A percentile compares a stretch with the other conserved stretches of the same genome.
These are phyloP conservation scores for Azorinus chamasolen DNA, from an alignment of 2,888 invertebrate species.

Conservation along the genomic window DNA sequence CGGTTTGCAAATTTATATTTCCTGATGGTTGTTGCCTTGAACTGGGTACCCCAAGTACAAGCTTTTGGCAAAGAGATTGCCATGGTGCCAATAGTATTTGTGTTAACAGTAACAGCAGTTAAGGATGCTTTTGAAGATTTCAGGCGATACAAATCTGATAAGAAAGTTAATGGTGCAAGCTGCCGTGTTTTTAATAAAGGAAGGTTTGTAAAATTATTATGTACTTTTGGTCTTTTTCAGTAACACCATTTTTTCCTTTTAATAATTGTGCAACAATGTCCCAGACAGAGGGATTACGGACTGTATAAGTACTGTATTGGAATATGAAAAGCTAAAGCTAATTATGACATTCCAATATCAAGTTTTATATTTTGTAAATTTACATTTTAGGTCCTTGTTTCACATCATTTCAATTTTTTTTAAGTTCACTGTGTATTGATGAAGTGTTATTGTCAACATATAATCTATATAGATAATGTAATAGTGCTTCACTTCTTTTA, in stretches of 20 bases:
- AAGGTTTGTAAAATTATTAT: constrained; percentile 12
- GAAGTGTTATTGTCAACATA: too few species aligned
- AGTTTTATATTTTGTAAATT: too few species aligned
- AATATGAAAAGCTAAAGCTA: too few species aligned
- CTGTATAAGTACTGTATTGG: too few species aligned
- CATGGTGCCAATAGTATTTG: constrained; percentile 97
- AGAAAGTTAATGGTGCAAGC: constrained; percentile 96
- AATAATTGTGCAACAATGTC: too few species aligned
- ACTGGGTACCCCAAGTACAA: constrained; percentile 95
- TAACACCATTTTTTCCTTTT: background rate
- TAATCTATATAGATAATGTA: too few species aligned
- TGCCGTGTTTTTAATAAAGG: constrained; percentile 93
- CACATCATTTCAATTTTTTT: too few species aligned
- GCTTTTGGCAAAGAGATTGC: constrained; percentile 98
- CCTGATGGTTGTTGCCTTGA: constrained; percentile 97
- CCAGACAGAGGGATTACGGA: too few species aligned
- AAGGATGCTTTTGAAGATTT: constrained; percentile 98
- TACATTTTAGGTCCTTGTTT: too few species aligned
- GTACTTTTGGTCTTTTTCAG: background rate
- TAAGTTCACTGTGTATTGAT: too few species aligned
- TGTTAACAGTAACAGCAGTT: constrained; percentile 96
- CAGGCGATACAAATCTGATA: constrained; percentile 95
- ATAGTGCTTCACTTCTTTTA: too few species aligned
- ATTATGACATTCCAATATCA: too few species aligned
- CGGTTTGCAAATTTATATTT: constrained; percentile 99